Evolutionary conservation across 1,140 invertebrate genomes (phyloP), one percentile per base, ranked within the genome.

Genomic region (Aethina tumida): DNA sequence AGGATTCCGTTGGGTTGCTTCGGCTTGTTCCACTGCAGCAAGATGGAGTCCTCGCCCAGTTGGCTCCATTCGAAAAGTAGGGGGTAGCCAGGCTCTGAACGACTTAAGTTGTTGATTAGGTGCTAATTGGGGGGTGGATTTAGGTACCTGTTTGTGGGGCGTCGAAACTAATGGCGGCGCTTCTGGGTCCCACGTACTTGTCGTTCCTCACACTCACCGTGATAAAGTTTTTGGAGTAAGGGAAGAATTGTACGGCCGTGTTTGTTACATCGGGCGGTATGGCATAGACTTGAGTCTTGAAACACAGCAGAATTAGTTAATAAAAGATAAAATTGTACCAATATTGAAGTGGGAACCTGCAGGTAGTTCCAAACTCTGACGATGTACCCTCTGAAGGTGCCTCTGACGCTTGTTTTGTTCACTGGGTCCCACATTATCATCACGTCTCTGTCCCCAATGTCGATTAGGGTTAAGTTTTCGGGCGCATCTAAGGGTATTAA

Each of bases 331-430:
- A 87, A 71, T 20, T 81, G 70, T 24, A n/a, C n/a, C n/a, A n/a
- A n/a, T n/a, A 87, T 81, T 61, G 92, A 84, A 30, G 33, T 79
- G 64, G 5, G 31, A 31, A 16, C 29, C 24, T 14, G 38, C 42
- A 29, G 67, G 66, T 8, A 86, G 84, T 92, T 65, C 91, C 84
- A 39, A 94, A 88, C 63, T 92, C 93, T n/a, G n/a, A n/a, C n/a
- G n/a, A n/a, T n/a, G 60, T 96, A 97, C 6, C 92, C 93, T 52
- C 81, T 83, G 60, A 97, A 91, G 57, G 93, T 84, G 6, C 93
- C 93, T 14, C 78, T 65, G 0, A 95, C 75, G 1, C 81, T 80
- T 34, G 84, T 77, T 0, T 72, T 59, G 1, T 75, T 55, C 0
- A 94, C 87, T 0, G 81, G 73, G 60, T 79, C 75, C 91, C 91